These are phyloP conservation scores for Halesus radiatus DNA, from an alignment of 1,140 invertebrate genomes.

Conservation along the genomic window DNA sequence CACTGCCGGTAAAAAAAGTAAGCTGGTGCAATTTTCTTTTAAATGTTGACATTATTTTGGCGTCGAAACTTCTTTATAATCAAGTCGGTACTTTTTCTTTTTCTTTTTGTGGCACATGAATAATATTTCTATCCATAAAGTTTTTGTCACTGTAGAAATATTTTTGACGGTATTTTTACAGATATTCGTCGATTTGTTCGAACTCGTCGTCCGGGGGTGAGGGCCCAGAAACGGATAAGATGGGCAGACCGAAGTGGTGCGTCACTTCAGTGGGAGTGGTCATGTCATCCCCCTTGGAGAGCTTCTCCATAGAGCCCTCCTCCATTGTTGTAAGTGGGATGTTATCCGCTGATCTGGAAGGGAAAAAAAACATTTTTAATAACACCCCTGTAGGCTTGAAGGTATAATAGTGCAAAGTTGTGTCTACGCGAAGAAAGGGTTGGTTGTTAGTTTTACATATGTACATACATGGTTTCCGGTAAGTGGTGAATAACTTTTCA, in stretches of 20 bases:
- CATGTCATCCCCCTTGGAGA: constrained; percentile 66
- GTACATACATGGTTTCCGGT: no score
- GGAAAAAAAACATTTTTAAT: no score
- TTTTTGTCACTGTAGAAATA: neutral
- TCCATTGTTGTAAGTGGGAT: constrained; percentile 71
- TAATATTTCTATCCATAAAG: neutral
- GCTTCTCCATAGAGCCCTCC: constrained; percentile 66
- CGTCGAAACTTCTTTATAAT: no score
- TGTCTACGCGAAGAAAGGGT: no score
- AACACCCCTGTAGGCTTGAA: no score
- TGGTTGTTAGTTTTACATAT: no score
- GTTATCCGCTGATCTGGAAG: constrained; percentile 70
- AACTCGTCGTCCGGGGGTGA: constrained; percentile 81
- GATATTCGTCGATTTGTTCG: constrained; percentile 70
- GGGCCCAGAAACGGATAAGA: constrained; percentile 82
- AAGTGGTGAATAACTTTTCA: no score
- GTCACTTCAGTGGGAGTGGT: constrained; percentile 69
- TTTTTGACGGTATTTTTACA: constrained; percentile 59
- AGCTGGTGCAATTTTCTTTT: no score
- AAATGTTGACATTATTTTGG: no score
- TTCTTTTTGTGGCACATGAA: constrained; percentile 4
- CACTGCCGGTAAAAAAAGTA: no score
- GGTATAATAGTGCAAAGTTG: no score
- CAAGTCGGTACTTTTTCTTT: no score
- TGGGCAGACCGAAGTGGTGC: constrained; percentile 79